Conservation (phyloP, 2,888 invertebrate species). For the Ectobius pallidus region DNA sequence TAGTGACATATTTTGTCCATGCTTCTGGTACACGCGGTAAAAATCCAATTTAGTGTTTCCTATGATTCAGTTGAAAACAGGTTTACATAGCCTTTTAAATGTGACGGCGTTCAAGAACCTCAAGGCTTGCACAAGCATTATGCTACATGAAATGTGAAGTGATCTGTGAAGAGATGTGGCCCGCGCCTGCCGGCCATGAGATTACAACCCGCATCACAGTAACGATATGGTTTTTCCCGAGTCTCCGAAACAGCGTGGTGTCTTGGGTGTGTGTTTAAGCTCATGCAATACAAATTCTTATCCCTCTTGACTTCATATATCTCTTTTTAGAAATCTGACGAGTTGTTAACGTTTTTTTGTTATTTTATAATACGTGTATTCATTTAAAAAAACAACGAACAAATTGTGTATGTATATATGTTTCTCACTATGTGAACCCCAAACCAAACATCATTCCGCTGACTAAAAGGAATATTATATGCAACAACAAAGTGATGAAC, state of each 20-base stretch:
- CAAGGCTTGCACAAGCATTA: no score
- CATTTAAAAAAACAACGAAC: conserved; percentile 28
- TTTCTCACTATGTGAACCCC: conserved; percentile 39
- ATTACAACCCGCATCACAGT: background rate
- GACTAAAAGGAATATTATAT: conserved; percentile 35
- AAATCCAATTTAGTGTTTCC: no score
- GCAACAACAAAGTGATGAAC: conserved; percentile 35
- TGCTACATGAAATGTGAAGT: no score
- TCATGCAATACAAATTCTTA: conserved; percentile 25
- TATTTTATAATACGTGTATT: conserved; percentile 24
- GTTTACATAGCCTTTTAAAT: no score
- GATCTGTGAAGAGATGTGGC: background rate
- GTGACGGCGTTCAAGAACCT: no score
- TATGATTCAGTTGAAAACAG: no score
- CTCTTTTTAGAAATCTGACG: conserved; percentile 23
- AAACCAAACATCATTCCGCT: conserved; percentile 28
- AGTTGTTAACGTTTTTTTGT: conserved; percentile 10
- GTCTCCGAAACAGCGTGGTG: background rate
- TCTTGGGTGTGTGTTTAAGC: conserved; percentile 19
- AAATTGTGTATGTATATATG: conserved; percentile 8
- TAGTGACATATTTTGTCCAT: no score
- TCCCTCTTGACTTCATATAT: conserved; percentile 2
- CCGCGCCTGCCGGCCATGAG: background rate
- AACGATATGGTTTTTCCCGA: background rate
- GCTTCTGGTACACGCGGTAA: no score